Base-by-base conservation (phyloP, 2,113 vertebrate genomes). In the Psettodes erumei region DNA sequence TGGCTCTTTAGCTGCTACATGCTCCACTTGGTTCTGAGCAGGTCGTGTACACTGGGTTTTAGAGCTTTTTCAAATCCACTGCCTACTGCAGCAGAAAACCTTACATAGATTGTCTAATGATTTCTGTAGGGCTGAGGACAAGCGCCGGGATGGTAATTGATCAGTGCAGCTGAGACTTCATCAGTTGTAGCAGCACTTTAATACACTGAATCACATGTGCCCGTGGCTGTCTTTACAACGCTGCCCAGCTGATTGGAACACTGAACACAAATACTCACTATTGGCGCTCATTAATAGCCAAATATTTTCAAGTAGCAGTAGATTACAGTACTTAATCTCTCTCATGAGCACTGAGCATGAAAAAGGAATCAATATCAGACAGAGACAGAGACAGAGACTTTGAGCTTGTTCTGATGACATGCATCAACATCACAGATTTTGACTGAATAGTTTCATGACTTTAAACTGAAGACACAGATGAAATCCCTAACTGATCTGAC, bases 321-420 rank as follows among this genome's bases (percentile, higher is more conserved):
- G 21, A 75, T 77, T 53, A 71, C 32, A 53, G 56, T 63, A 68
- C 80, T 77, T 16, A 56, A 71, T 53, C 38, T 38, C 8, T 56
- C 67, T 64, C 61, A 81, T 32, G 42, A 64, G 43, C 45, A 51
- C 6, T 18, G 63, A 61, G 18, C 53, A 64, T 7, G n/a, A 15
- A 30, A 43, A 43, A 43, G 42, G 4, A 43, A 43, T n/a, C n/a
- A 43, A 43, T 18, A 6, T 15, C 3, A 43, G 27, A 65, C 6
- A 1, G 1, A 37, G 54, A 74, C 60, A 27, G 65, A 19, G 48
- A 12, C 18, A 45, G n/a, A 82, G 10, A 42, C 35, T 43, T 75
- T 3, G 19, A 23, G 35, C 51, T 40, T 33, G 19, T 40, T 51
- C 42, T 43, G 11, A 30, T 27, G n/a, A 11, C 6, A 18, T 32